phyloP scores from a whole-genome alignment of 2,888 invertebrate genomes.

The Nymphalis polychloros region DNA sequence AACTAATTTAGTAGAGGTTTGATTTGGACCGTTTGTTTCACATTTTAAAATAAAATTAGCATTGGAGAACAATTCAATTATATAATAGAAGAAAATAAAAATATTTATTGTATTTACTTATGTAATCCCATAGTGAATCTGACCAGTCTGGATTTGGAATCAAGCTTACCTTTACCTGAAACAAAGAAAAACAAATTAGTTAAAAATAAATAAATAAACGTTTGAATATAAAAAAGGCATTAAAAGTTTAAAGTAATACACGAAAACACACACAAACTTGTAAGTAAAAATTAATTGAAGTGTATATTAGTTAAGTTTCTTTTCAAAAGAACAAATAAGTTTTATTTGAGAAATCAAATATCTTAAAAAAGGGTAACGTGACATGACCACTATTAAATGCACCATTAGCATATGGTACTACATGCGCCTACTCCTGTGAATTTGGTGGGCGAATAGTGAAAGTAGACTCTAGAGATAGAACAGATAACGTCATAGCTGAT shows the following conservation, averaged over 20 bases:
- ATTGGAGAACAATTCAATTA: background rate
- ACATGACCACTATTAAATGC: background rate
- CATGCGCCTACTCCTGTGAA: constrained; percentile 48
- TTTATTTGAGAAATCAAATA: too few species aligned
- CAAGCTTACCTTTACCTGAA: constrained; percentile 74
- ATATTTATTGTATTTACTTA: too few species aligned
- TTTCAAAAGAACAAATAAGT: background rate
- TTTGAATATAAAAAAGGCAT: too few species aligned
- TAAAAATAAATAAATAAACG: constrained; percentile 9
- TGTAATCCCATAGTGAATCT: background rate
- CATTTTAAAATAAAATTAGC: too few species aligned
- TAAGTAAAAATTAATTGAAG: too few species aligned
- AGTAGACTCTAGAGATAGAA: constrained; percentile 47
- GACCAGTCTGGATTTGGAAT: background rate
- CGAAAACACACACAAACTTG: too few species aligned
- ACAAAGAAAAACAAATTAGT: constrained; percentile 46
- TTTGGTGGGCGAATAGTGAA: constrained; percentile 66
- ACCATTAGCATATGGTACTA: constrained; percentile 14
- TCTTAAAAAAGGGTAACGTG: background rate
- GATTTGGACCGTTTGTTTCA: constrained; percentile 12
- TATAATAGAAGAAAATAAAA: background rate
- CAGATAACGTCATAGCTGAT: background rate
- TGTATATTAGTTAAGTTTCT: background rate
- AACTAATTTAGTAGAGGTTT: constrained; percentile 25
- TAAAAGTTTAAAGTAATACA: too few species aligned